Conservation (phyloP, 2,888 invertebrate species). For the Tetheella fluctuosa region DNA sequence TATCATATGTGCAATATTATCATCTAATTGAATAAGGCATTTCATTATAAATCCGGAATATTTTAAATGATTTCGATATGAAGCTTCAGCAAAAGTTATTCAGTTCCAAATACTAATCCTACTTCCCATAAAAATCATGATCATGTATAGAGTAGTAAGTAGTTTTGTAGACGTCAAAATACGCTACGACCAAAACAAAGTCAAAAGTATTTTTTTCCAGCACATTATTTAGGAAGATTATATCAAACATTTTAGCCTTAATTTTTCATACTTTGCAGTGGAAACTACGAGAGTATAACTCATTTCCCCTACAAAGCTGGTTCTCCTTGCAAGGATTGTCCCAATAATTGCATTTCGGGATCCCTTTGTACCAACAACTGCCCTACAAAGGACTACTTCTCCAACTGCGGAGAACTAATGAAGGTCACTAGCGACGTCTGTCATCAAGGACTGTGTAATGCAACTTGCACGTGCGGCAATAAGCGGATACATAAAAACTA, state of each 20-base stretch:
- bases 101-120: no score
- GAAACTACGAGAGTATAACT: constrained; percentile 86
- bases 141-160: no score
- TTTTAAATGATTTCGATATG: no score
- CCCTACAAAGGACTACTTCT: constrained; percentile 87
- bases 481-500: constrained; percentile 73
- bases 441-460: constrained; percentile 86
- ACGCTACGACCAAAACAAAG: no score
- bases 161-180: no score
- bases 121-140: no score
- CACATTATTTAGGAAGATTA: no score
- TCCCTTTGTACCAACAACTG: constrained; percentile 91
- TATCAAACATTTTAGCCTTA: background rate
- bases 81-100: no score
- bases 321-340: constrained; percentile 86
- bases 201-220: no score
- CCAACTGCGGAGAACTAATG: constrained; percentile 88
- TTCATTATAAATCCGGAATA: no score
- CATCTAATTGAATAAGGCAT: no score
- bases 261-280: constrained; percentile 76
- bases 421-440: constrained; percentile 59
- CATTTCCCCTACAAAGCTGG: constrained; percentile 88
- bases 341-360: constrained; percentile 84
- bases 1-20: no score
- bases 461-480: constrained; percentile 88